Conservation (phyloP, 2,797 vertebrate genomes). For the Lepilemur septentrionalis region DNA sequence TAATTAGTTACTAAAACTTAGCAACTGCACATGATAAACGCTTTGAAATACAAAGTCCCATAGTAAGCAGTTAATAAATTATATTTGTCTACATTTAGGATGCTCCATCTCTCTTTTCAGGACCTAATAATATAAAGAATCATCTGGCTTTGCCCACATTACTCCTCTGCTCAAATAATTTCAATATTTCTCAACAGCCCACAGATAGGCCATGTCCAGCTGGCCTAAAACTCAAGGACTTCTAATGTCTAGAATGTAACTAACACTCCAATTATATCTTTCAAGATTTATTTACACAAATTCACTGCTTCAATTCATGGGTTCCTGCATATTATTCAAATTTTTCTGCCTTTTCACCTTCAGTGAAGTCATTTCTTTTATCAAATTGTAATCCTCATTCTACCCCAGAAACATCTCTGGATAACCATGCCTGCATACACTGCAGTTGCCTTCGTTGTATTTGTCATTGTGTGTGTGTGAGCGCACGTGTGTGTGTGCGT, state of each 20-base stretch:
- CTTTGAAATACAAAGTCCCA: neutral
- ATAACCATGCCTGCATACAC: neutral
- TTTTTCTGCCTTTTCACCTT: slow-evolving; percentile 23
- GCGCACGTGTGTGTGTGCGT: neutral
- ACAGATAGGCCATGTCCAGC: neutral
- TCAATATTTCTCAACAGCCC: neutral
- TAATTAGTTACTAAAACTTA: neutral
- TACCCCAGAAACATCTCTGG: neutral
- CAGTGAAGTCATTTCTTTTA: neutral
- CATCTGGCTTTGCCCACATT: neutral
- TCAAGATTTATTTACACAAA: neutral
- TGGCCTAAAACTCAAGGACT: neutral
- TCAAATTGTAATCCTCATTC: neutral
- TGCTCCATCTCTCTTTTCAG: neutral
- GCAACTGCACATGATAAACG: neutral
- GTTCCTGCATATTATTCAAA: neutral
- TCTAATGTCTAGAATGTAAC: neutral
- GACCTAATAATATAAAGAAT: neutral
- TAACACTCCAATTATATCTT: neutral
- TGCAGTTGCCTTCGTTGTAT: neutral
- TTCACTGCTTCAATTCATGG: neutral
- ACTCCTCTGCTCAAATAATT: slow-evolving; percentile 9
- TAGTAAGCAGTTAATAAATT: neutral
- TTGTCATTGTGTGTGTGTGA: neutral
- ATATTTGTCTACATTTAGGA: neutral